phyloP scores from a whole-genome alignment of 2,888 invertebrate genomes.

The Hydrotaea diabolus region DNA sequence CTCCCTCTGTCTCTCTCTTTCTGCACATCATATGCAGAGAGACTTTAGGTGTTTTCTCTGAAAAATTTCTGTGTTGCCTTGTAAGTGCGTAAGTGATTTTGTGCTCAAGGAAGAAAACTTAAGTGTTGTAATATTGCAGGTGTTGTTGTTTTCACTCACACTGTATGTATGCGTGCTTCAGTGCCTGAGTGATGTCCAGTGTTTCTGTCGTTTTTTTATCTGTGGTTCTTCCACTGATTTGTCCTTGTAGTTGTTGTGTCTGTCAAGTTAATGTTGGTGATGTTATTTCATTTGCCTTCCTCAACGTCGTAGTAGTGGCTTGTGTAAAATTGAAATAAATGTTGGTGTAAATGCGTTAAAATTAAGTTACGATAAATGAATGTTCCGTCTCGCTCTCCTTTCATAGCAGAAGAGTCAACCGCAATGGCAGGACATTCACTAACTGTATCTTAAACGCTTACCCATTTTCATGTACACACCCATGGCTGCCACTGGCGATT shows the following conservation, averaged over 20 bases:
- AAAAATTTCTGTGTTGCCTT: not conserved
- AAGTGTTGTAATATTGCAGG: conserved; percentile 1
- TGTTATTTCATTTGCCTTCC: conserved; percentile 25
- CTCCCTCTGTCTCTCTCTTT: conserved; percentile 5
- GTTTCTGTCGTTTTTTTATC: conserved; percentile 6
- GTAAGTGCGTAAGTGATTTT: not conserved
- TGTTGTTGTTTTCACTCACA: too few species aligned
- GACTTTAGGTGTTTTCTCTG: not conserved
- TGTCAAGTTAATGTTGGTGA: conserved; percentile 3
- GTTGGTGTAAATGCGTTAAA: conserved; percentile 78
- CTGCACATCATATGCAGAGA: not conserved
- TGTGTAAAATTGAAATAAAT: conserved; percentile 77
- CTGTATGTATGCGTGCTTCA: conserved; percentile 4
- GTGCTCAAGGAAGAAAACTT: conserved; percentile 32
- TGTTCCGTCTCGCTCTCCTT: not conserved
- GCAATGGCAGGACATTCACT: not conserved
- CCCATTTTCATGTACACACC: not conserved
- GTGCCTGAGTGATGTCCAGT: conserved; percentile 26
- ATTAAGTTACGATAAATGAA: conserved; percentile 68
- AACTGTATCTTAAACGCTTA: conserved; percentile 1
- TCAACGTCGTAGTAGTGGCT: conserved; percentile 25
- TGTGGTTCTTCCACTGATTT: conserved; percentile 39
- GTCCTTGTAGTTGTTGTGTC: conserved; percentile 53
- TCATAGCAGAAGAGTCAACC: not conserved
- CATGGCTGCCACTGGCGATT: conserved; percentile 5